Base-by-base conservation (phyloP, 2,888 invertebrate species). In the Galeruca laticollis region DNA sequence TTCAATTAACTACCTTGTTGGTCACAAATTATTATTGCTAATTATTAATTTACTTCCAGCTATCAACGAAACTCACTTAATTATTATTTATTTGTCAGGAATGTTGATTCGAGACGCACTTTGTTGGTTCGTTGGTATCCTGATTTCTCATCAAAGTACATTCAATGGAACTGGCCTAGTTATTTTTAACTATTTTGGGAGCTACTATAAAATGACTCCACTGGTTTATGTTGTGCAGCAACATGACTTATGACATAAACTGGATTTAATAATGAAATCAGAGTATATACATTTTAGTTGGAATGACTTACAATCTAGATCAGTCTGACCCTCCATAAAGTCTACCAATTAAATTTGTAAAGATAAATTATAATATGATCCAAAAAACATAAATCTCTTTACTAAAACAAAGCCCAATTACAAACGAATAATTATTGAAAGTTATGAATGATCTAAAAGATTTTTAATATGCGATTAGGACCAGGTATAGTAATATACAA, bases 401-500 rank as follows among this genome's bases (percentile, higher is more conserved):
- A 33, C 33, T n/a, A 35, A 33, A 56, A 47, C 26, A 56, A 21
- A 61, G 56, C 35, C 60, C 68, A 68, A 68, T 68, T 68, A 68
- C 49, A 43, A 18, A 61, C 54, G 40, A 68, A 68, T 68, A 60
- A 60, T 68, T 68, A 68, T 68, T 56, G 68, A 68, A 68, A 68
- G 62, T 61, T 62, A 68, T 68, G 74, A 77, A 78, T 77, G 76
- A 79, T 78, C 76, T 76, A 77, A 51, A 78, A 74, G 72, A 74
- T 76, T 74, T 75, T 73, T 76, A 75, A 75, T 76, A 75, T 62
- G 62, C 66, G 69, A 68, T 73, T 71, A 57, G 71, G 60, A 73
- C 65, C 65, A 62, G 60, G 62, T 78, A 76, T 79, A 80, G 81
- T 79, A 81, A 82, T 81, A 82, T 80, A 81, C 77, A 80, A 81